Evolutionary conservation across 2,888 invertebrate genomes (phyloP).

Genomic region (Steinernema hermaphroditum): DNA sequence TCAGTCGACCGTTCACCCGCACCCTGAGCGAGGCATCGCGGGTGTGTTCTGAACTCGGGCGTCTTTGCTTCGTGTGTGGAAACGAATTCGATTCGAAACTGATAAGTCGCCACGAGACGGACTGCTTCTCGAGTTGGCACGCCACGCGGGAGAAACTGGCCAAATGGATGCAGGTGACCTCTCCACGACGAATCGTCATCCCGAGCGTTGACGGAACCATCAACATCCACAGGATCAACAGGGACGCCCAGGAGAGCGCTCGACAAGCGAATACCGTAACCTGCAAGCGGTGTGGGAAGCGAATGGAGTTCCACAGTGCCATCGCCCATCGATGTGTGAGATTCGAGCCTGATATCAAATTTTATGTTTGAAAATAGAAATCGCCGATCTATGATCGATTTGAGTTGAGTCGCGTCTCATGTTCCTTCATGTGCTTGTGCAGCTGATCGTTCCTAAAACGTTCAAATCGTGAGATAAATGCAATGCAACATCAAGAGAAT

Average conservation of each 20-base stretch:
- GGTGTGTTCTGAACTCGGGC: neutral
- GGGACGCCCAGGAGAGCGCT: neutral
- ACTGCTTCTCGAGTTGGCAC: neutral
- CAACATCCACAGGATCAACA: neutral
- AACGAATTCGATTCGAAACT: neutral
- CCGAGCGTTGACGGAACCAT: neutral
- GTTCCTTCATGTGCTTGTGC: slow-evolving; percentile 19
- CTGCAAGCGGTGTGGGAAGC: neutral
- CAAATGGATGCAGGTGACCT: neutral
- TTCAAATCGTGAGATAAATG: no score
- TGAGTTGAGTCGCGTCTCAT: slow-evolving; percentile 2
- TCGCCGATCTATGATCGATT: neutral
- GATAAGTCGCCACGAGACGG: neutral
- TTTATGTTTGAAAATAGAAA: neutral
- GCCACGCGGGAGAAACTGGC: neutral
- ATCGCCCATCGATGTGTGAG: neutral
- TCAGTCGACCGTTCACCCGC: neutral
- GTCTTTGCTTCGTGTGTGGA: slow-evolving; percentile 5
- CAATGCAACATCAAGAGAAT: no score
- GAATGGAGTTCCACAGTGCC: neutral
- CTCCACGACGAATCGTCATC: neutral
- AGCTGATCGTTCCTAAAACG: slow-evolving; percentile 19
- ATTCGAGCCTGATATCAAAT: neutral
- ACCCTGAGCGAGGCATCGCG: neutral
- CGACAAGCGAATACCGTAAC: neutral